phyloP scores from a whole-genome alignment of 2,113 vertebrate genomes.

The Dolichotis patagonum region DNA sequence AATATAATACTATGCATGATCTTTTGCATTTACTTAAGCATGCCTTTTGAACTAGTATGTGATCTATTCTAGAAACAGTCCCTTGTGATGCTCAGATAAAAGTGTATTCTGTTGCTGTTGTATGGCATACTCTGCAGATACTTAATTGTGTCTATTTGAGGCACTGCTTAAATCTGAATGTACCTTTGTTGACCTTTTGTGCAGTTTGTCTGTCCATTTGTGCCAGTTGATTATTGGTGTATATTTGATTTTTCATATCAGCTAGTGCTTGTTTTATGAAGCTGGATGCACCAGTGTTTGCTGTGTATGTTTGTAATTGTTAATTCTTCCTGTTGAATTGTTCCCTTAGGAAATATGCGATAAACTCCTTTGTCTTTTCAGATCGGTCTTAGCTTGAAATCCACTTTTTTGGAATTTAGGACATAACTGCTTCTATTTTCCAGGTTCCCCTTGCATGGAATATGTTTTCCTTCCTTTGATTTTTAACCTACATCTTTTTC shows the following conservation, averaged over 20 bases:
- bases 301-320: neutral
- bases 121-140: neutral
- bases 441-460: neutral
- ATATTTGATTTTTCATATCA: neutral
- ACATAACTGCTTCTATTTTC: neutral
- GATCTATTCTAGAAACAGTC: neutral
- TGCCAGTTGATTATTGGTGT: neutral
- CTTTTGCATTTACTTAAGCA: neutral
- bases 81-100: neutral
- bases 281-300: neutral
- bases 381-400: neutral
- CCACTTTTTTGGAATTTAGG: neutral
- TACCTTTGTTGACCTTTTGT: neutral
- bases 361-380: neutral
- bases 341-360: neutral
- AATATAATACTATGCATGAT: no score
- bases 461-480: neutral
- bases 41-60: neutral
- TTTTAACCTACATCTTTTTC: neutral
- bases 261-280: neutral
- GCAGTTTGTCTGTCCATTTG: neutral
- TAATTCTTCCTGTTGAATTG: neutral
- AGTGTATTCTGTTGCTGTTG: neutral
- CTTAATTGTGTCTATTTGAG: neutral
- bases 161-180: neutral